Base-by-base conservation (phyloP, 2,888 invertebrate genomes). In the Athalia rosae region DNA sequence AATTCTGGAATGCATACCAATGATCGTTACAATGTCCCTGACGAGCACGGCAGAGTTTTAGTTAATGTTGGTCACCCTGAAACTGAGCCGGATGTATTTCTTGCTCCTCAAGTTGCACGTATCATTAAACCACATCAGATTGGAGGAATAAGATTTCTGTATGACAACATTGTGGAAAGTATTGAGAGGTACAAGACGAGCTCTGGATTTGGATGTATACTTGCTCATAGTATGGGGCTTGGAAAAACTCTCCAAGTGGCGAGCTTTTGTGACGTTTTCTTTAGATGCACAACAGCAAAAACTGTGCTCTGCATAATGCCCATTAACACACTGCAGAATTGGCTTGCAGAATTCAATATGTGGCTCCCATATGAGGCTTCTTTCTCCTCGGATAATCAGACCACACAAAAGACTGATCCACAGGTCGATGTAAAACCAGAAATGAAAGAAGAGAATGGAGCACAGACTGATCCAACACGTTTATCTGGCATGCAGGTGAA, bases 211-310 rank as follows among this genome's bases (percentile, higher is more conserved):
- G 99, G 99, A 11, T 99, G 99, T 89, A 99, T 99, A 84, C 91
- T 99, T 76, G 99, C 99, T 0, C 99, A 99, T 91, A 98, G 98
- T 63, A 99, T 99, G 99, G 99, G 99, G 1, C 92, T 99, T 47
- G 99, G 99, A n/a, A 99, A 99, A 91, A 99, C 99, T 0, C 92
- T 99, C 78, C 97, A 96, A 91, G 96, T 99, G 77, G 96, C 99
- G 77, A 96, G 97, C 81, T 99, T 99, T 91, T 96, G 96, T 88
- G 99, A 99, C 91, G 95, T 99, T 85, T 98, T 99, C 90, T 92
- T 99, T 83, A 92, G 98, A 74, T 95, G 97, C 89, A 98, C 98
- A 0, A 92, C 93, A 43, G 96, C 97, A 4, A 96, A 95, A 88
- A 96, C 95, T 11, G 97, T 99, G 0, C 91, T 99, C 58, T 97